Percentiles rank a stretch among this genome's conserved stretches.
Evolutionary conservation across 2,888 invertebrate species (phyloP).

Genomic region (Trichogramma dendrolimi): DNA sequence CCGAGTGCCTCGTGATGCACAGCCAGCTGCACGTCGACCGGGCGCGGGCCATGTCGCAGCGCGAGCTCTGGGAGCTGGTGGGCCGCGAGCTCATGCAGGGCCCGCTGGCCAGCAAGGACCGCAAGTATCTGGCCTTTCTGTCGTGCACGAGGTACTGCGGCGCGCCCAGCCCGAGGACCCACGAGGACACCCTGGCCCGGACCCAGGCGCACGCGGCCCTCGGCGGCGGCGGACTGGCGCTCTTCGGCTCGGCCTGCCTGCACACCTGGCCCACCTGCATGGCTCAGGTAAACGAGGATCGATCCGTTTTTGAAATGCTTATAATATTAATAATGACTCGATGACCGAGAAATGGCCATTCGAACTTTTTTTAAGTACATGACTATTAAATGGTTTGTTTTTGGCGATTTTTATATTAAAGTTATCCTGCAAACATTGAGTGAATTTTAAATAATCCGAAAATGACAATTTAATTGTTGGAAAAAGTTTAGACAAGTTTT

Average conservation of each 20-base stretch:
- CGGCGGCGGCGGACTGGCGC: conserved; percentile 85
- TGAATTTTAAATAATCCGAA: no score
- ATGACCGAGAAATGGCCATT: no score
- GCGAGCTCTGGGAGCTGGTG: conserved; percentile 79
- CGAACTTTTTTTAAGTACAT: no score
- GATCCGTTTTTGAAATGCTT: no score
- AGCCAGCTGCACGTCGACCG: conserved; percentile 67
- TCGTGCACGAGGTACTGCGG: conserved; percentile 80
- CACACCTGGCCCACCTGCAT: conserved; percentile 82
- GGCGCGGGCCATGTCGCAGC: conserved; percentile 70
- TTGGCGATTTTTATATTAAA: no score
- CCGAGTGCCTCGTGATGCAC: conserved; percentile 69
- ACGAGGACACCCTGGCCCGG: conserved; percentile 66
- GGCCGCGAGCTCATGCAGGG: conserved; percentile 77
- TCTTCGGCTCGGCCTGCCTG: conserved; percentile 85
- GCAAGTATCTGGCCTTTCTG: conserved; percentile 86
- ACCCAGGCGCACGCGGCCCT: conserved; percentile 83
- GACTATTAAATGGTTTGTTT: no score
- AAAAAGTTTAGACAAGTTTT: no score
- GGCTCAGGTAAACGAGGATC: conserved; percentile 52
- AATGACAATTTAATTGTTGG: no score
- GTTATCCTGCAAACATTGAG: no score
- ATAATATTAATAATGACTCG: no score
- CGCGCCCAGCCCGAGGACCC: conserved; percentile 61
- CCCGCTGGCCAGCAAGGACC: conserved; percentile 53